Conservation (phyloP, 2,797 vertebrate genomes). For the Epinephelus coioides region DNA sequence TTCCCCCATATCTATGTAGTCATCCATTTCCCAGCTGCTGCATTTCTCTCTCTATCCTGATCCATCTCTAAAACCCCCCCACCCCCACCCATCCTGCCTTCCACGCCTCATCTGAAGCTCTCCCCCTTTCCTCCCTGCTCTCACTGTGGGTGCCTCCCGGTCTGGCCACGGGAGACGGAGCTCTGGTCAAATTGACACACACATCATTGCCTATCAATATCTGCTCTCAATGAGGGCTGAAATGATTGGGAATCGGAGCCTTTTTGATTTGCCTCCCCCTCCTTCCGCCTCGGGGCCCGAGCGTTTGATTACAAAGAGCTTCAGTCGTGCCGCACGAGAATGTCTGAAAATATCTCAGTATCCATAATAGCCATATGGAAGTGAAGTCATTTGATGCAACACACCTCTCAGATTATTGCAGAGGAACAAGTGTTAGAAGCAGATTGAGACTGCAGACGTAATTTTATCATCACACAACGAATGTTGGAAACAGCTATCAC, state of each 20-base stretch:
- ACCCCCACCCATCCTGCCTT: neutral
- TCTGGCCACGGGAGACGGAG: constrained; percentile 62
- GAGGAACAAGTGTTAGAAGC: constrained; percentile 30
- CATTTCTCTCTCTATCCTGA: constrained; percentile 59
- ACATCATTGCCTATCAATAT: constrained; percentile 78
- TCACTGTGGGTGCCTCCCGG: constrained; percentile 61
- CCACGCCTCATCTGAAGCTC: constrained; percentile 23
- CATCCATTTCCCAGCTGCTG: constrained; percentile 59
- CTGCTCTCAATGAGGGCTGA: constrained; percentile 67
- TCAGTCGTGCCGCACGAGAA: constrained; percentile 49
- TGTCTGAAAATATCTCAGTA: constrained; percentile 69
- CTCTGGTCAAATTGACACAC: constrained; percentile 66
- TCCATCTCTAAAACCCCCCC: constrained; percentile 40
- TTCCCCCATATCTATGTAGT: constrained; percentile 55
- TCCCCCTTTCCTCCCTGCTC: constrained; percentile 14
- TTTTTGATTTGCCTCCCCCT: constrained; percentile 67
- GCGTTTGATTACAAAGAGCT: constrained; percentile 72
- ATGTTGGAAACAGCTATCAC: constrained; percentile 23
- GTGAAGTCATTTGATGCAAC: constrained; percentile 61
- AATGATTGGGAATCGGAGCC: constrained; percentile 74
- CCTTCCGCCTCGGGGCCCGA: constrained; percentile 60
- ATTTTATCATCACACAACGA: constrained; percentile 28
- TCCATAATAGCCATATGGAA: constrained; percentile 59
- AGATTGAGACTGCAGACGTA: constrained; percentile 42
- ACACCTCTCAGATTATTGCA: constrained; percentile 50